phyloP scores from a whole-genome alignment of 1,140 invertebrate species.

The Octopus sinensis region DNA sequence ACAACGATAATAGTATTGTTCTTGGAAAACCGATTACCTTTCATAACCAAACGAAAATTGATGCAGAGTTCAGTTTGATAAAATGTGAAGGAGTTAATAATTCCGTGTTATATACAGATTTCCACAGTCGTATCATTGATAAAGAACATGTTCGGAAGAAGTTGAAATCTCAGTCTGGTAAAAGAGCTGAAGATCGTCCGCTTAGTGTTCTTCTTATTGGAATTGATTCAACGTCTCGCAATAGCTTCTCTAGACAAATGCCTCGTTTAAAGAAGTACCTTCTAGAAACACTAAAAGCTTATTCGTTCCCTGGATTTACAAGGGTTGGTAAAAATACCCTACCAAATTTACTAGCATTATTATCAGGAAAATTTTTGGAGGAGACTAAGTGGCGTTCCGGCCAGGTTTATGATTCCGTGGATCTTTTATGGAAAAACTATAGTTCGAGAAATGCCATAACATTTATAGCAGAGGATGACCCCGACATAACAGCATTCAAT shows the following conservation, averaged over 20 bases:
- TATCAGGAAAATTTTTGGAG: conserved; percentile 46
- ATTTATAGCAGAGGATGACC: conserved; percentile 59
- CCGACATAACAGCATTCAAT: conserved; percentile 59
- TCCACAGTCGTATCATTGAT: conserved; percentile 55
- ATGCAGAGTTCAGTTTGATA: no score
- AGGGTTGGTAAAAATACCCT: conserved; percentile 44
- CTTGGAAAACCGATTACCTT: no score
- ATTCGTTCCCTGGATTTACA: conserved; percentile 52
- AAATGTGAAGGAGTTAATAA: no score
- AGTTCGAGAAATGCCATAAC: conserved; percentile 57
- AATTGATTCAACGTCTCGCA: conserved; percentile 76
- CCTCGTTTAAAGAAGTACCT: conserved; percentile 68
- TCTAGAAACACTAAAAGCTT: conserved; percentile 37
- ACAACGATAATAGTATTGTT: no score
- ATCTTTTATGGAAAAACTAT: conserved; percentile 62
- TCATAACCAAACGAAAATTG: no score
- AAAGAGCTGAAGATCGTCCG: conserved; percentile 29
- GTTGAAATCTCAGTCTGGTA: conserved; percentile 18
- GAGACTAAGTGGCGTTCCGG: conserved; percentile 53
- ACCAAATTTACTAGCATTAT: conserved; percentile 55
- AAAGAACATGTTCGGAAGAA: conserved; percentile 38
- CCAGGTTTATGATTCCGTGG: conserved; percentile 54
- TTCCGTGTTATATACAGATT: conserved; percentile 51
- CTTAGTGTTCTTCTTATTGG: conserved; percentile 72
- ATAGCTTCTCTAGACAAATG: conserved; percentile 81